These are phyloP conservation scores for Zeugodacus cucurbitae DNA, from an alignment of 1,140 invertebrate species.

Conservation along the genomic window DNA sequence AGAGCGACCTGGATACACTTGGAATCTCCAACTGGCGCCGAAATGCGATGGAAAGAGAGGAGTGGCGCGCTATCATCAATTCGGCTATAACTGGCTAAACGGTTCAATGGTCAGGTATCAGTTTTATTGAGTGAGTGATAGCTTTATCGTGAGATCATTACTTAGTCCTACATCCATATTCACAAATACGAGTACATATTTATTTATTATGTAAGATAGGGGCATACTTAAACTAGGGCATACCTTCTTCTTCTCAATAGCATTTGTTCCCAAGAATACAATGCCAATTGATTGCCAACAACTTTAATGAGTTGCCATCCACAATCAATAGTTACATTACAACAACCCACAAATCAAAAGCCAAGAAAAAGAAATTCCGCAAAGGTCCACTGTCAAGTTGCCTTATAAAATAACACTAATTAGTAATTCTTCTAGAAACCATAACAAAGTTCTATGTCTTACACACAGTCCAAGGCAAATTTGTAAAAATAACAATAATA, in stretches of 20 bases:
- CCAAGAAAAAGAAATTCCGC: neutral
- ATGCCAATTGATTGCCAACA: neutral
- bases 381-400: neutral
- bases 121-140: too few relatives aligned
- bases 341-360: neutral
- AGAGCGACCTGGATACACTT: too few relatives aligned
- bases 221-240: neutral
- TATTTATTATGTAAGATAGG: neutral
- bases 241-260: neutral
- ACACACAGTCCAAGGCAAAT: neutral
- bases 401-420: conserved; percentile 9
- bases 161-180: too few relatives aligned
- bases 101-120: too few relatives aligned
- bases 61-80: too few relatives aligned
- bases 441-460: neutral
- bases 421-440: neutral
- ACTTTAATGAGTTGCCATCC: neutral
- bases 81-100: too few relatives aligned
- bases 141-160: too few relatives aligned
- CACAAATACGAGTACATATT: neutral
- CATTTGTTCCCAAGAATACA: neutral
- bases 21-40: too few relatives aligned
- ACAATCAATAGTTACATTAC: neutral
- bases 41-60: too few relatives aligned
- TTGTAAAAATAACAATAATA: neutral